Evolutionary conservation across 2,797 vertebrate species (phyloP).

Genomic region (Malurus leucopterus): DNA sequence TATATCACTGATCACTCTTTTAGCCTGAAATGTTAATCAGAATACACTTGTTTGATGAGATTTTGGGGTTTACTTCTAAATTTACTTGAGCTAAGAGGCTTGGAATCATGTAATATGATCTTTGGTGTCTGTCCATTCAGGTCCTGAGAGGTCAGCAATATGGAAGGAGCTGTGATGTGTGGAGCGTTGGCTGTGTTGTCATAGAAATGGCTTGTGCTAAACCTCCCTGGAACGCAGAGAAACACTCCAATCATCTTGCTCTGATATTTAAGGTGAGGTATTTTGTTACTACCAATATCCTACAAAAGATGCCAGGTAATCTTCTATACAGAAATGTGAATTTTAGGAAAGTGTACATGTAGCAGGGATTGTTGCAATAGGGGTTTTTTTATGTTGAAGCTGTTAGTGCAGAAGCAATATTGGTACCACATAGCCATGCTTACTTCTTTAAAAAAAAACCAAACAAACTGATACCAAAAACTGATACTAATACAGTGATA

Average conservation of each 20-base stretch:
- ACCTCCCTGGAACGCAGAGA: slow-evolving; percentile 90
- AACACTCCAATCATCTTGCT: slow-evolving; percentile 89
- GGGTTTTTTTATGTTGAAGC: not conserved
- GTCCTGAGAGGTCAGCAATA: slow-evolving; percentile 88
- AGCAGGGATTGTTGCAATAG: not conserved
- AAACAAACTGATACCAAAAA: not conserved
- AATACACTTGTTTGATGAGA: not conserved
- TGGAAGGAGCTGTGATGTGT: slow-evolving; percentile 91
- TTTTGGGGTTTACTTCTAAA: not conserved
- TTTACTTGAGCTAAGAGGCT: not conserved
- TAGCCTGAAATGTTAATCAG: not conserved
- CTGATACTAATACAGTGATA: not conserved
- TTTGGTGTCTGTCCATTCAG: slow-evolving; percentile 53
- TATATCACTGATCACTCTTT: not conserved
- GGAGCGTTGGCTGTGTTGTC: slow-evolving; percentile 88
- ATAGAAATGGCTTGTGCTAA: slow-evolving; percentile 92
- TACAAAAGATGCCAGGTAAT: not conserved
- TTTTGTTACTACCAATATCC: not conserved
- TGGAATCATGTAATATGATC: not conserved
- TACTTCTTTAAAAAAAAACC: not conserved
- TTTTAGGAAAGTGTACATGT: not conserved
- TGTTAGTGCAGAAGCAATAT: not conserved
- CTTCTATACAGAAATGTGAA: not conserved
- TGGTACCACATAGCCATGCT: not conserved
- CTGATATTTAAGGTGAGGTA: slow-evolving; percentile 86